Conservation (phyloP, 2,797 vertebrate species). For the Triplophysa bombifrons region DNA sequence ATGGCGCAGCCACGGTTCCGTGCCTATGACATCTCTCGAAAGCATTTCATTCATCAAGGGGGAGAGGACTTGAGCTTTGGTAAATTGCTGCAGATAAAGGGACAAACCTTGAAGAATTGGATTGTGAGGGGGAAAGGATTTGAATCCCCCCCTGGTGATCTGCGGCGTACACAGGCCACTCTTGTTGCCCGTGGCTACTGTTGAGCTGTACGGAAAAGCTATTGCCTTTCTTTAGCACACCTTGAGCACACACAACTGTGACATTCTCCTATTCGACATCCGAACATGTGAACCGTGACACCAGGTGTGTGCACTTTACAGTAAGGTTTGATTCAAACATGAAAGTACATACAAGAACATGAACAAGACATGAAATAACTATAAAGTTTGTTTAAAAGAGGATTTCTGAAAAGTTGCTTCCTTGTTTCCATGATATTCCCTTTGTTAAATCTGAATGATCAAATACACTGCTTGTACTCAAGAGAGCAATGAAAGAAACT, state of each 20-base stretch:
- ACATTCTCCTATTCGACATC: neutral
- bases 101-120: slow-evolving; percentile 63
- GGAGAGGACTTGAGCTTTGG: slow-evolving; percentile 60
- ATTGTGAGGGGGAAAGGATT: slow-evolving; percentile 63
- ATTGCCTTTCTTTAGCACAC: slow-evolving; percentile 42
- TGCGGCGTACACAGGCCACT: slow-evolving; percentile 46
- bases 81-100: slow-evolving; percentile 63
- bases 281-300: neutral
- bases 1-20: slow-evolving; percentile 49
- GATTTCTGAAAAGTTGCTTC: neutral
- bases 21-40: slow-evolving; percentile 63
- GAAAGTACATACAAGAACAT: neutral
- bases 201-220: slow-evolving; percentile 43
- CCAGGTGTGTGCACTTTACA: neutral
- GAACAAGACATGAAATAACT: neutral
- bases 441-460: slow-evolving; percentile 31
- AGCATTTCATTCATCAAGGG: slow-evolving; percentile 67
- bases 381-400: neutral
- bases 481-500: slow-evolving; percentile 37
- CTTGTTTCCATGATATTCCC: slow-evolving; percentile 5
- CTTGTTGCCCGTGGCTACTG: slow-evolving; percentile 48
- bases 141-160: slow-evolving; percentile 62
- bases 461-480: slow-evolving; percentile 19
- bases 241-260: slow-evolving; percentile 5
- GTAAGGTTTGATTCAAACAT: neutral